Conservation (phyloP, 2,113 vertebrate species). For the Channa maculata region DNA sequence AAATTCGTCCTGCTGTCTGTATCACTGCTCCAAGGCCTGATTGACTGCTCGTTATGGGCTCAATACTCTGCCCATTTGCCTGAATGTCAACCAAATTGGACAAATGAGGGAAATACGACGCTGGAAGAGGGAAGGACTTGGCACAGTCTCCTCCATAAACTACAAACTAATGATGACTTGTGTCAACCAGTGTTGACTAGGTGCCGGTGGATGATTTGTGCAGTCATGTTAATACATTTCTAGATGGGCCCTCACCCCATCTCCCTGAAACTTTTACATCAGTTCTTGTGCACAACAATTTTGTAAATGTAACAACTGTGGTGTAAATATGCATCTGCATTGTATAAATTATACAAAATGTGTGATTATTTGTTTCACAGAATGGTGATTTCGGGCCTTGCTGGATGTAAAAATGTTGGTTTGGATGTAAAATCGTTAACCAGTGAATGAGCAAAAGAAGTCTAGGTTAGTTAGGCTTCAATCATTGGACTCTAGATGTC, state of each 20-base stretch:
- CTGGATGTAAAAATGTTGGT: slow-evolving; percentile 41
- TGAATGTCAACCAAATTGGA: slow-evolving; percentile 85
- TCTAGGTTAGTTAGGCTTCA: background rate
- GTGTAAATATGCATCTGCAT: slow-evolving; percentile 75
- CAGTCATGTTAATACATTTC: slow-evolving; percentile 42
- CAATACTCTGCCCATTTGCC: slow-evolving; percentile 85
- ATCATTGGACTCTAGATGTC: slow-evolving; percentile 44
- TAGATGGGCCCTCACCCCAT: background rate
- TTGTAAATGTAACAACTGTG: slow-evolving; percentile 65
- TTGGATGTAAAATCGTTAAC: background rate
- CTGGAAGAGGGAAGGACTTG: slow-evolving; percentile 28
- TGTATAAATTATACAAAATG: slow-evolving; percentile 51
- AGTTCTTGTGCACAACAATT: slow-evolving; percentile 53
- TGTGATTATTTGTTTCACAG: slow-evolving; percentile 59
- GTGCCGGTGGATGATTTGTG: slow-evolving; percentile 45
- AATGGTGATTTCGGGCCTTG: slow-evolving; percentile 45
- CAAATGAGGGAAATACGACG: slow-evolving; percentile 53
- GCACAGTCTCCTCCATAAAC: slow-evolving; percentile 37
- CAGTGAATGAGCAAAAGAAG: background rate
- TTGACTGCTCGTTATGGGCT: slow-evolving; percentile 81
- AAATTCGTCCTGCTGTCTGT: slow-evolving; percentile 53
- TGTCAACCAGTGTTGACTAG: slow-evolving; percentile 18
- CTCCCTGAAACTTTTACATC: slow-evolving; percentile 55
- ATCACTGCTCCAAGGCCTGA: slow-evolving; percentile 52
- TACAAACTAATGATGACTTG: slow-evolving; percentile 33